These are phyloP conservation scores for Acrobasis suavella DNA, from an alignment of 2,888 invertebrate species.

Conservation along the genomic window DNA sequence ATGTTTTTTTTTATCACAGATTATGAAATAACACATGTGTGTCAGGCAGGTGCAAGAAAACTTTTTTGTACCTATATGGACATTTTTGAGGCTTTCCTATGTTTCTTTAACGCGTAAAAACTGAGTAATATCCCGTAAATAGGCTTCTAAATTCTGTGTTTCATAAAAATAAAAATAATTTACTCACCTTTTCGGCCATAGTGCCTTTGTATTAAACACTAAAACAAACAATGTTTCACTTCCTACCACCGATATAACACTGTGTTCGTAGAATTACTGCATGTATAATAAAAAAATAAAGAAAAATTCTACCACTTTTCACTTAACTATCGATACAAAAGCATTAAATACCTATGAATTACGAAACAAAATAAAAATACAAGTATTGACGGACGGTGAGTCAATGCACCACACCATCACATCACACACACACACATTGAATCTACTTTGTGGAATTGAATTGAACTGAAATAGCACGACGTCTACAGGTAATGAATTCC, in stretches of 20 bases:
- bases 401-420: constrained; percentile 37
- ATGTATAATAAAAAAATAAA: constrained; percentile 14
- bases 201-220: constrained; percentile 34
- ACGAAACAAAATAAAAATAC: constrained; percentile 43
- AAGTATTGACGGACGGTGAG: constrained; percentile 36
- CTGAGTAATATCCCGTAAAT: not conserved
- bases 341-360: constrained; percentile 33
- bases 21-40: constrained; percentile 1
- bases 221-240: too few relatives aligned
- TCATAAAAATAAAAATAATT: not conserved
- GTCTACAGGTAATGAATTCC: not conserved
- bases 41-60: constrained; percentile 39
- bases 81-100: not conserved
- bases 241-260: constrained; percentile 8
- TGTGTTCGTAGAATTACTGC: constrained; percentile 15
- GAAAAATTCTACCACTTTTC: constrained; percentile 28
- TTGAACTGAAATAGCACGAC: not conserved
- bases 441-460: too few relatives aligned
- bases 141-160: too few relatives aligned
- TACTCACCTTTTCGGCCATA: constrained; percentile 62
- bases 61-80: constrained; percentile 34
- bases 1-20: constrained; percentile 8
- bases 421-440: too few relatives aligned
- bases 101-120: not conserved
- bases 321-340: constrained; percentile 33